A percentile compares a stretch with the other conserved stretches of the same genome.
phyloP scores from a whole-genome alignment of 2,888 invertebrate species.

The Reticulitermes lucifugus region DNA sequence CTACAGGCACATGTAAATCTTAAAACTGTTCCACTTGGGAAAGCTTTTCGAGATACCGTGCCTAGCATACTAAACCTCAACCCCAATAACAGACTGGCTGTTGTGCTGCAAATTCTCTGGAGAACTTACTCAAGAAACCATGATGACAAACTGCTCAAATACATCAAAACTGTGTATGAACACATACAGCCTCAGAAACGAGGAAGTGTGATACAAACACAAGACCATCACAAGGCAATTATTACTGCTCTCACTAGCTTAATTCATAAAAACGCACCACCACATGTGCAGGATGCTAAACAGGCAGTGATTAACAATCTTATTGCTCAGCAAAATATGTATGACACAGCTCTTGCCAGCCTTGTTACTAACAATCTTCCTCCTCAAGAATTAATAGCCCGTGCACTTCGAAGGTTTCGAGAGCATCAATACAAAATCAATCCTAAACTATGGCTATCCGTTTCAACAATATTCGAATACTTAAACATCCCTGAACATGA shows the following conservation, averaged over 20 bases:
- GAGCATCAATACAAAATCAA: constrained; percentile 40
- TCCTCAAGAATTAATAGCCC: constrained; percentile 33
- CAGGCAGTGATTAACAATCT: constrained; percentile 14
- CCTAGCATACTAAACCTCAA: constrained; percentile 32
- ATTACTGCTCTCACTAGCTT: constrained; percentile 26
- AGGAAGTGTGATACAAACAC: constrained; percentile 28
- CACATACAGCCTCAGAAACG: constrained; percentile 29
- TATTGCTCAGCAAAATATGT: constrained; percentile 8
- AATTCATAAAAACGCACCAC: constrained; percentile 5
- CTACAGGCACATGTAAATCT: background rate
- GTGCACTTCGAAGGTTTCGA: constrained; percentile 36
- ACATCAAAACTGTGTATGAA: constrained; percentile 29
- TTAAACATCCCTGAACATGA: constrained; percentile 39
- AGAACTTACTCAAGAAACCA: constrained; percentile 25
- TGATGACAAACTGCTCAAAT: constrained; percentile 13
- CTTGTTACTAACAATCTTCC: constrained; percentile 24
- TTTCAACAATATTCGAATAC: constrained; percentile 39
- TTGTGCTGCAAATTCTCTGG: constrained; percentile 43
- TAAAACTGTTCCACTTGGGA: constrained; percentile 16
- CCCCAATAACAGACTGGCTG: constrained; percentile 10
- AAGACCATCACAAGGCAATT: constrained; percentile 40
- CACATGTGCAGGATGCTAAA: constrained; percentile 3
- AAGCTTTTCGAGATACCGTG: constrained; percentile 39
- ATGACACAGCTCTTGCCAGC: constrained; percentile 37
- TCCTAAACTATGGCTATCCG: constrained; percentile 37